These are phyloP conservation scores for Hystrix cristata DNA, from an alignment of 2,113 vertebrate species.

Conservation along the genomic window DNA sequence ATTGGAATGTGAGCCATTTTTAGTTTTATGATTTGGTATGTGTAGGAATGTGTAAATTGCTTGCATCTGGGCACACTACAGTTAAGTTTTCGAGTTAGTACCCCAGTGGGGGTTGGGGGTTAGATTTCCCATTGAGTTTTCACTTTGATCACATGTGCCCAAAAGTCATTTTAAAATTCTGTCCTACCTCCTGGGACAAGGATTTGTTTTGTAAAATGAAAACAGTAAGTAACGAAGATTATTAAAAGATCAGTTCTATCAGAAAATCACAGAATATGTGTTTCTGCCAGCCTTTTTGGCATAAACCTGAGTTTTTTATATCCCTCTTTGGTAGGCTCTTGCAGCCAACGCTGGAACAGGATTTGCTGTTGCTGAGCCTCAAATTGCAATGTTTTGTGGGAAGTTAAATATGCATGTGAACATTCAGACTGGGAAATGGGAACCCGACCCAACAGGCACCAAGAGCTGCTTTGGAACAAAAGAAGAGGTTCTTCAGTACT, in stretches of 20 bases:
- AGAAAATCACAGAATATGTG: not conserved
- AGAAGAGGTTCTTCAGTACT: constrained; percentile 97
- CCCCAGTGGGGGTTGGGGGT: not conserved
- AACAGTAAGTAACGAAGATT: not conserved
- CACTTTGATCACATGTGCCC: not conserved
- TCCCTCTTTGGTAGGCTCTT: constrained; percentile 89
- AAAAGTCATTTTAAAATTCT: constrained; percentile 16
- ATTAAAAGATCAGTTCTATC: not conserved
- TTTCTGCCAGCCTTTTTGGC: not conserved
- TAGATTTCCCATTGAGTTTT: not conserved
- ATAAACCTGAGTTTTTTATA: not conserved
- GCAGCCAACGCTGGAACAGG: constrained; percentile 96
- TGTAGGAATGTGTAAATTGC: not conserved
- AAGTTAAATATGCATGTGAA: constrained; percentile 99
- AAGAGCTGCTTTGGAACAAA: constrained; percentile 95
- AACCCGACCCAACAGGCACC: constrained; percentile 94
- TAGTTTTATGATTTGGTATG: not conserved
- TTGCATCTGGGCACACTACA: not conserved
- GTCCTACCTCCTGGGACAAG: not conserved
- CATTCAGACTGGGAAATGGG: constrained; percentile 98
- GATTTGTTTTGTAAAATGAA: constrained; percentile 54
- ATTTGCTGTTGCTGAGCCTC: constrained; percentile 96
- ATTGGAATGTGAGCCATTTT: not conserved
- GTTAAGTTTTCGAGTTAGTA: not conserved
- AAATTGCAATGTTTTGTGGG: constrained; percentile 98